Percentiles rank a stretch among this genome's conserved stretches.
phyloP scores from a whole-genome alignment of 2,113 vertebrate genomes.

The Syngnathus scovelli region DNA sequence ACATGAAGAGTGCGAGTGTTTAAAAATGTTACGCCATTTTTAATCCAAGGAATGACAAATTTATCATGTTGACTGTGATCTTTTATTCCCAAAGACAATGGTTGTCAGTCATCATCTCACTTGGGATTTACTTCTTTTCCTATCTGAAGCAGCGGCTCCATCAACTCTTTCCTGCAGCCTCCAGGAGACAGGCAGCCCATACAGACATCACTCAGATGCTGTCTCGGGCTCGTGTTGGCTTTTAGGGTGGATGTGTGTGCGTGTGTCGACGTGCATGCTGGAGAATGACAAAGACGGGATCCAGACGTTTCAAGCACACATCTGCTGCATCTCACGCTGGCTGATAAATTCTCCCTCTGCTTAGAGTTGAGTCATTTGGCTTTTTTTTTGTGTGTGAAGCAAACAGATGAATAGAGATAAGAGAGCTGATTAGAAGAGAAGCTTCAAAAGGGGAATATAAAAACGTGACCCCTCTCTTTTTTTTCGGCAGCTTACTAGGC shows the following conservation, averaged over 20 bases:
- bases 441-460: conserved; percentile 63
- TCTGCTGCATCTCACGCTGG: conserved; percentile 38
- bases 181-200: conserved; percentile 31
- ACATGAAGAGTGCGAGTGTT: not conserved
- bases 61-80: conserved; percentile 15
- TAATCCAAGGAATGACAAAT: conserved; percentile 17
- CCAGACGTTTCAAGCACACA: conserved; percentile 35
- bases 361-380: conserved; percentile 43
- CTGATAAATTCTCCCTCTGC: conserved; percentile 45
- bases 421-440: conserved; percentile 69
- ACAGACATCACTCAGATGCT: conserved; percentile 23
- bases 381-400: conserved; percentile 37
- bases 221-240: conserved; percentile 22
- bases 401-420: conserved; percentile 50
- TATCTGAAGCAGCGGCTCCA: conserved; percentile 8
- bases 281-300: conserved; percentile 21
- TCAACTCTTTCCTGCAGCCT: conserved; percentile 32
- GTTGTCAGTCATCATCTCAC: conserved; percentile 14
- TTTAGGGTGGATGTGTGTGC: conserved; percentile 8
- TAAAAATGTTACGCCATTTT: conserved; percentile 20
- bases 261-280: not conserved
- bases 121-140: conserved; percentile 19
- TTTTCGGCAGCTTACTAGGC: conserved; percentile 63
- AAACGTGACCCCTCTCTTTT: conserved; percentile 47
- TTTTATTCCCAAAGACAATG: conserved; percentile 18